Conservation (phyloP, 2,113 vertebrate species). For the Gasterosteus nipponicus region DNA sequence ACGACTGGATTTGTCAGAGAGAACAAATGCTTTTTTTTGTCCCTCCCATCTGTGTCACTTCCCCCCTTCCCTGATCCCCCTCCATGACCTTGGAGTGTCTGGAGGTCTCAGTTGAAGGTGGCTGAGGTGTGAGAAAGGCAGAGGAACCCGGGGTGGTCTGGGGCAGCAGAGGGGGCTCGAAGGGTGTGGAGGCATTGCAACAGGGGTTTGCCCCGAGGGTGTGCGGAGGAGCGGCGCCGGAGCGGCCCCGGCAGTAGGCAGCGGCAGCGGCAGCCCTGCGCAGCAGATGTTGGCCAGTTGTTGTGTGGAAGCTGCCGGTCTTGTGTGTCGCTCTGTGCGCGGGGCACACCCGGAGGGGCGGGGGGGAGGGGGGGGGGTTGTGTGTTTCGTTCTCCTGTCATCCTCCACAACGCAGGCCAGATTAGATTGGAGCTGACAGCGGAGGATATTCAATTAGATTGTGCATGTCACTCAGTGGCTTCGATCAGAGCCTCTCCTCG, state of each 20-base stretch:
- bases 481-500: conserved; percentile 75
- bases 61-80: not conserved
- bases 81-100: conserved; percentile 63
- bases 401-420: conserved; percentile 78
- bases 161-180: conserved; percentile 26
- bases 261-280: conserved; percentile 38
- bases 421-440: conserved; percentile 86
- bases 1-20: not conserved
- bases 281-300: conserved; percentile 80
- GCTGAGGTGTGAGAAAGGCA: conserved; percentile 68
- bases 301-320: conserved; percentile 61
- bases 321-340: conserved; percentile 49
- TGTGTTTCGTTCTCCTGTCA: conserved; percentile 78
- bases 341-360: conserved; percentile 73
- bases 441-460: conserved; percentile 85
- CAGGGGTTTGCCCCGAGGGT: conserved; percentile 56
- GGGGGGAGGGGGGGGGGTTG: conserved; percentile 57
- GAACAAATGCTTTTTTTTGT: conserved; percentile 7
- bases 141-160: conserved; percentile 44
- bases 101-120: conserved; percentile 44
- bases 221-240: conserved; percentile 32
- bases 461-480: conserved; percentile 83
- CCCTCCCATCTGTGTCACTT: not conserved
- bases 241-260: conserved; percentile 30
- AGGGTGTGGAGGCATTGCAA: conserved; percentile 41